Conservation (phyloP, 2,888 invertebrate species). For the Petrophora chlorosata region DNA sequence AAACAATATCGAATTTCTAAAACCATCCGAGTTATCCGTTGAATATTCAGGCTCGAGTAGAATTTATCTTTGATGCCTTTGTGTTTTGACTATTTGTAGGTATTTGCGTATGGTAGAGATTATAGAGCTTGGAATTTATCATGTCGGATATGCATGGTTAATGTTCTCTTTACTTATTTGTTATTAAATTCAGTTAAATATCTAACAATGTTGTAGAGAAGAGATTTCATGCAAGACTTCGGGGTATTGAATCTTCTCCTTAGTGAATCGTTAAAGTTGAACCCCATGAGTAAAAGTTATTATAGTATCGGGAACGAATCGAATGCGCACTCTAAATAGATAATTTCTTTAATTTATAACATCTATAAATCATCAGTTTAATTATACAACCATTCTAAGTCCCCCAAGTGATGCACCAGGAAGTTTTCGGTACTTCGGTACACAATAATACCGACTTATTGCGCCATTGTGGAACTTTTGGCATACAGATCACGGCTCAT, state of each 20-base stretch:
- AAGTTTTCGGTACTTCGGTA: conserved; percentile 44
- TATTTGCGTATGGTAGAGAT: conserved; percentile 3
- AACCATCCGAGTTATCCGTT: too few species aligned
- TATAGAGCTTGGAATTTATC: background rate
- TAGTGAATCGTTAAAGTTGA: too few species aligned
- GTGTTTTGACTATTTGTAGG: conserved; percentile 13
- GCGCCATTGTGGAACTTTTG: conserved; percentile 73
- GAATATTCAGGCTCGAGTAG: conserved; percentile 10
- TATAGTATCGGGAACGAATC: too few species aligned
- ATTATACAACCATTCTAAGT: conserved; percentile 40
- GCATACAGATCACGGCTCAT: conserved; percentile 78
- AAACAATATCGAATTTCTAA: too few species aligned
- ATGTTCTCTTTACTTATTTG: too few species aligned
- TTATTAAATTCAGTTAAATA: too few species aligned
- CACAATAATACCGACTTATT: conserved; percentile 62
- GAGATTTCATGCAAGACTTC: too few species aligned
- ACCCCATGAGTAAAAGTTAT: too few species aligned
- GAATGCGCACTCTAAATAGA: conserved; percentile 1
- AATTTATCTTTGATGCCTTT: conserved; percentile 23
- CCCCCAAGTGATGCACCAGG: conserved; percentile 49
- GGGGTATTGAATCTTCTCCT: too few species aligned
- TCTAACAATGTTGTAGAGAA: too few species aligned
- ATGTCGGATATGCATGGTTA: too few species aligned
- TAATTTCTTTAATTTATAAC: conserved; percentile 9
- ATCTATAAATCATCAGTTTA: conserved; percentile 33